A percentile compares a stretch with the other conserved stretches of the same genome.
Evolutionary conservation across 2,797 vertebrate genomes (phyloP).

Genomic region (Naso thynnoides): DNA sequence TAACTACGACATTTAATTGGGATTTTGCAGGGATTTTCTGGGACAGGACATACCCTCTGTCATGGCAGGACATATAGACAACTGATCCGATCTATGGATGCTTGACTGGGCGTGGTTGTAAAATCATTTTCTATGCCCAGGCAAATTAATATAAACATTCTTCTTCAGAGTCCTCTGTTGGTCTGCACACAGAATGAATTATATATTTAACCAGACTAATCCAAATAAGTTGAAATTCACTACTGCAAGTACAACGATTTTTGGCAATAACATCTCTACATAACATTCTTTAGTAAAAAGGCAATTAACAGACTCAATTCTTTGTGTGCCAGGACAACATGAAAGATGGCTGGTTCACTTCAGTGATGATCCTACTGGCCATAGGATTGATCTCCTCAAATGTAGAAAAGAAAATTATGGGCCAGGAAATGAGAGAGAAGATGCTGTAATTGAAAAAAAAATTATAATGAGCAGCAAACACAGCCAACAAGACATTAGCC

Average conservation of each 20-base stretch:
- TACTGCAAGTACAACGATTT: background rate
- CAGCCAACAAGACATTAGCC: background rate
- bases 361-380: background rate
- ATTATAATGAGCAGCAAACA: constrained; percentile 6
- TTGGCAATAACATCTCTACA: background rate
- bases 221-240: background rate
- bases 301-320: background rate
- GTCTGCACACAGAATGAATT: background rate
- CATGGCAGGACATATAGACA: background rate
- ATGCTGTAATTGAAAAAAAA: background rate
- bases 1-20: constrained; percentile 2
- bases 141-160: no score
- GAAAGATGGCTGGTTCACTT: background rate
- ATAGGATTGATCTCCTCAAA: background rate
- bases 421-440: background rate
- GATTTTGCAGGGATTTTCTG: background rate
- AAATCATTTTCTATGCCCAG: background rate
- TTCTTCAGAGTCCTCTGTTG: background rate
- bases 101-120: no score
- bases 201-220: background rate
- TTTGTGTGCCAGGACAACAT: background rate
- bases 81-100: background rate
- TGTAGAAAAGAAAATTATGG: background rate
- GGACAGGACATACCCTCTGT: background rate
- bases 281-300: background rate